Percentiles rank a stretch among this genome's conserved stretches.
phyloP scores from a whole-genome alignment of 2,888 invertebrate species.

The Orthosia gothica region DNA sequence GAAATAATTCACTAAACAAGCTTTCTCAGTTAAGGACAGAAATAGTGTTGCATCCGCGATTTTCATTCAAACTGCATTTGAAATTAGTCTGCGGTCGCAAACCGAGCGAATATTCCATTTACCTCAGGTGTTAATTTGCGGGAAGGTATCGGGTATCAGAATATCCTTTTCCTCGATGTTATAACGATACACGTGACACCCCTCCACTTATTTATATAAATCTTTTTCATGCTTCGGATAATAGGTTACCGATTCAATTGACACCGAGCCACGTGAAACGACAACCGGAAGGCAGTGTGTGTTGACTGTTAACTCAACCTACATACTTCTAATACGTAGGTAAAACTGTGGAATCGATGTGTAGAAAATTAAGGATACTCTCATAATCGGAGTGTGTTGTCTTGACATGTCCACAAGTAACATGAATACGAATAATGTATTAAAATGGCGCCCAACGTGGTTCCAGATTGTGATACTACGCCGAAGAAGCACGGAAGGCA shows the following conservation, averaged over 20 bases:
- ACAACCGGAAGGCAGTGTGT: background rate
- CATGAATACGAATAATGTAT: too few relatives aligned
- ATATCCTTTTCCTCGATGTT: slow-evolving; percentile 14
- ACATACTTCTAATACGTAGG: too few relatives aligned
- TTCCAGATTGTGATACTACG: too few relatives aligned
- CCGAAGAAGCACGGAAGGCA: too few relatives aligned
- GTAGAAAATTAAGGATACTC: too few relatives aligned
- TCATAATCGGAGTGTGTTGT: too few relatives aligned
- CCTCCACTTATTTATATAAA: slow-evolving; percentile 7
- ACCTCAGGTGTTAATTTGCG: slow-evolving; percentile 7
- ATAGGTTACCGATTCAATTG: slow-evolving; percentile 14
- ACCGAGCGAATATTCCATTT: background rate
- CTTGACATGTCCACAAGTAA: too few relatives aligned
- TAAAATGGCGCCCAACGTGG: too few relatives aligned
- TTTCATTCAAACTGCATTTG: background rate
- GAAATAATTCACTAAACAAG: background rate
- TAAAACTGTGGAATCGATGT: too few relatives aligned
- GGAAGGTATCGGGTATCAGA: slow-evolving; percentile 20
- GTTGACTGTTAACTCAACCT: background rate
- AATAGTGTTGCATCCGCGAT: background rate
- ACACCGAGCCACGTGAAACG: background rate
- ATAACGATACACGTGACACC: slow-evolving; percentile 34
- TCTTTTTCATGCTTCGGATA: slow-evolving; percentile 22
- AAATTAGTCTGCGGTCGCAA: background rate
- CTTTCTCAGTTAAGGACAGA: background rate